Conservation (phyloP, 2,113 vertebrate species). For the Egretta garzetta region DNA sequence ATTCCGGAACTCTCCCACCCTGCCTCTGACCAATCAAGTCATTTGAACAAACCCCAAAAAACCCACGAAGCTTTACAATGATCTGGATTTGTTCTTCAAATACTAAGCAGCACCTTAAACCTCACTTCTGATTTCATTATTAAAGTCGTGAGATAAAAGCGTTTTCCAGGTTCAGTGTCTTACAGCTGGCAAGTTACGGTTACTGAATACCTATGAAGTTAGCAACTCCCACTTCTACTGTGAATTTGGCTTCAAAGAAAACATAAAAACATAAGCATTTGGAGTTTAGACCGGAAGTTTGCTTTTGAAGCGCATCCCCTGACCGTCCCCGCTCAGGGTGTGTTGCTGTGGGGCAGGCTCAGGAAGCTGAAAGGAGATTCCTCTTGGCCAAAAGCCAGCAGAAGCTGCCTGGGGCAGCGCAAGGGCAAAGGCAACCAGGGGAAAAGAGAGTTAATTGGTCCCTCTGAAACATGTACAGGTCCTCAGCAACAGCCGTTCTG, state of each 20-base stretch:
- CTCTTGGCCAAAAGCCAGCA: not conserved
- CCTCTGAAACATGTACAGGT: not conserved
- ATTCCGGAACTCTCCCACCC: rapidly evolving
- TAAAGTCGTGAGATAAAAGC: not conserved
- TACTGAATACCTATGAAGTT: not conserved
- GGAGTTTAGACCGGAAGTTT: not conserved
- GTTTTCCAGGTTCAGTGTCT: not conserved
- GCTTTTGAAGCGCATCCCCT: not conserved
- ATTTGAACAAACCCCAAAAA: not conserved
- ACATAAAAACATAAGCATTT: not conserved
- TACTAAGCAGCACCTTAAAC: not conserved
- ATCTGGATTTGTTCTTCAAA: not conserved
- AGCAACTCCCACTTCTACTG: not conserved
- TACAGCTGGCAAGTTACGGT: not conserved
- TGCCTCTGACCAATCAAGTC: not conserved
- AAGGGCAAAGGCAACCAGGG: not conserved
- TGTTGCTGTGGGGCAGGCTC: no score
- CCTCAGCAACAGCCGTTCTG: not conserved
- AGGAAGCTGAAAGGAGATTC: not conserved
- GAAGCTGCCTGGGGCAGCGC: not conserved
- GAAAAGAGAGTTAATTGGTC: rapidly evolving
- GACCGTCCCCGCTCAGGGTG: not conserved
- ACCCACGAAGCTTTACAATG: not conserved
- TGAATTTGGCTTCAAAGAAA: not conserved
- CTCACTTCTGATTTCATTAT: not conserved